Evolutionary conservation across 1,140 invertebrate species (phyloP), one percentile per base, ranked within the genome.

Genomic region (Drosophila funebris): DNA sequence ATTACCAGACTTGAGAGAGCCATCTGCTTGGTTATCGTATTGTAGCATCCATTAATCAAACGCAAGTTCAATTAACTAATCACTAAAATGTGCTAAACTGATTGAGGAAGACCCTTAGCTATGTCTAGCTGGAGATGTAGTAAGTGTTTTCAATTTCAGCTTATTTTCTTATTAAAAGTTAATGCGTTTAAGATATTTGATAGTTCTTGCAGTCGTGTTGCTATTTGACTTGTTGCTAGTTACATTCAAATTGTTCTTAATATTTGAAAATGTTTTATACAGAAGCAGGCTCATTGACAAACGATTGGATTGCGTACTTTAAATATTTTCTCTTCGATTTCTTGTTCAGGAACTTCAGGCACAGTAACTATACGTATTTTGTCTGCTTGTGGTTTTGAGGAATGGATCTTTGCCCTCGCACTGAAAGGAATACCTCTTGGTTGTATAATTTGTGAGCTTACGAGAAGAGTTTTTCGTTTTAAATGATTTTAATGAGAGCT

Each of bases 1-100:
- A 9, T n/a, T 31, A 27, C 18, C 39, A 14, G 13, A 48, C 22
- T 64, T n/a, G 48, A 46, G 14, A 56, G 11, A 27, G 29, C 33
- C 54, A 54, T 41, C 67, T 64, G 24, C 50, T 66, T 50, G 46
- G 31, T 14, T 14, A 62, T 36, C 18, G 20, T n/a, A 27, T 37
- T 3, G 14, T n/a, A 69, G 31, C 52, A 66, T 71, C 52, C 33
- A 66, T 71, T 36, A 66, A 66, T 66, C 60, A 71, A 63, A 18
- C 11, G 31, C 16, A 57, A 48, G 57, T 56, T 66, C 50, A 71
- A 66, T 71, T 66, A 66, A 66, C 50, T 46, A 57, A 71, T 66
- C 33, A 71, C 50, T 64, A 31, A 41, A 70, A 36, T 70, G 31
- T 64, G 60, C 50, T 64, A 16, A 71, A 48, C 60, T 31, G 60